Base-by-base conservation (phyloP, 2,888 invertebrate species). In the Sceliomorpha sp. region DNA sequence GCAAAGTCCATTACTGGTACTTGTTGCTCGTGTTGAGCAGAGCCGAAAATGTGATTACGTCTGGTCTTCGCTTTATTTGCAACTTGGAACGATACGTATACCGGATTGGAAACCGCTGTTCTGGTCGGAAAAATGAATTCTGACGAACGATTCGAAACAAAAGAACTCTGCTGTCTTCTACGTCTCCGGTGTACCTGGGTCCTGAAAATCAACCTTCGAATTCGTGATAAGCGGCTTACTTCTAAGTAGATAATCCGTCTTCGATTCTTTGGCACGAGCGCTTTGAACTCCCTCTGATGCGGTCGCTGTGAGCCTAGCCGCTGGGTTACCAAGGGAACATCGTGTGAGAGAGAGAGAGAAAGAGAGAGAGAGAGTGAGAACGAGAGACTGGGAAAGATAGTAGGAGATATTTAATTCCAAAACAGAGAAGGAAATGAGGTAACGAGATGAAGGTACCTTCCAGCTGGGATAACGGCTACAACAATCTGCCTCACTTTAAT, bases 201-300 rank as follows among this genome's bases (percentile, higher is more conserved):
- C 67, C 64, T 74, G 75, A 76, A 81, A 75, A 83, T 83, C 83
- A 82, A 79, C 77, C 77, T 77, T 73, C 63, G 74, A 31, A 79
- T 79, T 82, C 74, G 69, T 71, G 83, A 84, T 85, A 85, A 85
- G 84, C 82, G 74, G 81, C 77, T 80, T 78, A 74, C 76, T 63
- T 58, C 68, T 66, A 70, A 77, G 73, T 60, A 53, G 78, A 81
- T 83, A 82, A 84, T 83, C 82, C 78, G 76, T 75, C 78, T 79
- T 82, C 81, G 79, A 84, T 81, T 74, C 80, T 80, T 77, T 72
- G 70, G 58, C 37, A 56, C 63, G 66, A 55, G 69, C 64, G 72
- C 76, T 80, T 82, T 79, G 80, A 79, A 70, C 58, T 59, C 58
- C 26, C 42, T 64, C 51, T 47, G 63, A 3, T 20, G 27, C 50